Evolutionary conservation across 2,888 invertebrate species (phyloP), one percentile per base, ranked within the genome.

Genomic region (Mythimna impura): DNA sequence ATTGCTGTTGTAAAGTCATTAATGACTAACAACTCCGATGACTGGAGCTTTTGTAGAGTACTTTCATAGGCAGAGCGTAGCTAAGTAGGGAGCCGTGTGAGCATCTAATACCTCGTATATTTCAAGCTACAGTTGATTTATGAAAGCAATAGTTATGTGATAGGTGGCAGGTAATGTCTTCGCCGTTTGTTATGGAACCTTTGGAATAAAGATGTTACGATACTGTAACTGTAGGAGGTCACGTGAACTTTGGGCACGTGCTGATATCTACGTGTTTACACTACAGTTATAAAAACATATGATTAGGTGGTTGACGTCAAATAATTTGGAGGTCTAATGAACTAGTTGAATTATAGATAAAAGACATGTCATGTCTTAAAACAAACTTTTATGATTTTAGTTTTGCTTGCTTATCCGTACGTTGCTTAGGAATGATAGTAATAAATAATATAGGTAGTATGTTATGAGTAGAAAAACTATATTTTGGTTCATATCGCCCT

Each of bases 211-310:
- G 84, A 83, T 78, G 76, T 87, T 79, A 66, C 72, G 82, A 73
- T 71, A 73, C 57, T 80, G 72, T 83, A 84, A 88, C 83, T 84
- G 86, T 73, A 34, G 57, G 74, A 70, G 82, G 85, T 89, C 89
- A 89, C 87, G 88, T 64, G 61, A 89, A 14, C 71, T 43, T 22
- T 25, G 25, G 47, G 87, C 85, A 83, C 86, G 86, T 86, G 86
- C 85, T 68, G 34, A 64, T 74, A 81, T 78, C 78, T 64, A n/a
- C 47, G 78, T 82, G 71, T 86, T 84, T 79, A 84, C 71, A 73
- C 47, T 65, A 66, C 43, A 20, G 54, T 66, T 67, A 66, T 75
- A 82, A 77, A 72, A 78, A 83, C 57, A 80, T 72, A 67, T 71
- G 73, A 86, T 72, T 67, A 67, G 50, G 9, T n/a, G 22, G 20